Base-by-base conservation (phyloP, 2,888 invertebrate genomes). In the Melinaea marsaeus region DNA sequence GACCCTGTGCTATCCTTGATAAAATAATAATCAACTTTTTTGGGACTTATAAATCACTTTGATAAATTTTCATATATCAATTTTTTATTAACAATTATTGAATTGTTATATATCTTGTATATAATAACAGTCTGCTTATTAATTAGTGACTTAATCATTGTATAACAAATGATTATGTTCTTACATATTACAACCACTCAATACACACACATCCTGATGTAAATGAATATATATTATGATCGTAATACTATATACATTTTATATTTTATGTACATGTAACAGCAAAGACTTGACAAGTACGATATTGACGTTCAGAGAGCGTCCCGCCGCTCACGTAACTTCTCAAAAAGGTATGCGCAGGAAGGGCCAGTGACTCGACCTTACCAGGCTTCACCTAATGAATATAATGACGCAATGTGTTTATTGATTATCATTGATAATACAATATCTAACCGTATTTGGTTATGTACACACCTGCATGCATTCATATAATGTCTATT, bases 301-400 rank as follows among this genome's bases (percentile, higher is more conserved):
- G 76, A 71, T 82, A 84, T 87, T 87, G 81, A 73, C 68, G 72
- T 87, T 79, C 85, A 61, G 70, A 60, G 73, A 83, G 86, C 87
- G 85, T 88, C 75, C 76, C 75, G 76, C 74, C 71, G 80, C 80
- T 85, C 84, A 86, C 88, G 80, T 87, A 86, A 86, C 82, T 78
- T 79, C 86, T 84, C 77, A 78, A 87, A 84, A 86, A 80, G 88
- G 87, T 75, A 70, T 71, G 75, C 78, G 78, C 86, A 87, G 89
- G 88, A 88, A 89, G 88, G 80, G 83, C 83, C 80, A 78, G 81
- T 87, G 87, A 88, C 83, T 88, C 85, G 84, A 78, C 84, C 85
- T 80, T 81, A 74, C 51, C 51, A 51, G 32, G 51, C 51, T 51
- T 74, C 79, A 74, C 85, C 88, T 87, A 73, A 77, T 81, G 78